phyloP scores from a whole-genome alignment of 2,888 invertebrate species.

The Lasioglossum leucozonium region DNA sequence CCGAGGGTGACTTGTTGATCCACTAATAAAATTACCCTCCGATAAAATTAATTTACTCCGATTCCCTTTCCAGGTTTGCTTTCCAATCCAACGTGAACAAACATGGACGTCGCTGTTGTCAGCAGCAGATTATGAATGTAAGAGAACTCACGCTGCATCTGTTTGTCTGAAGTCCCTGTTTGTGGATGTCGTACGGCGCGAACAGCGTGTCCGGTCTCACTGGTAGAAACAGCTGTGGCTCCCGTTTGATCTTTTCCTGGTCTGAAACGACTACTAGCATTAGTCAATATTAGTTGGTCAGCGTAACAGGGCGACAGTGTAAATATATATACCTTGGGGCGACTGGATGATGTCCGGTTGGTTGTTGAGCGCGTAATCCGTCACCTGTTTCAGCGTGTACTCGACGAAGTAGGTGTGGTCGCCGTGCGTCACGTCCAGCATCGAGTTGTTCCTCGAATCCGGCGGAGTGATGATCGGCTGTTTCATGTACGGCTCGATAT shows the following conservation, averaged over 20 bases:
- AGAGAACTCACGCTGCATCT: constrained; percentile 81
- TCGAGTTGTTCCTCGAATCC: constrained; percentile 86
- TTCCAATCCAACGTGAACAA: not conserved
- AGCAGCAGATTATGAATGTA: not conserved
- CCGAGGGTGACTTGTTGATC: no score
- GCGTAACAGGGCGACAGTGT: no score
- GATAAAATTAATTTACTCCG: no score
- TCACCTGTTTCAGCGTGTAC: constrained; percentile 90
- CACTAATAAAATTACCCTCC: not conserved
- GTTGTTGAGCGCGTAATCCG: constrained; percentile 83
- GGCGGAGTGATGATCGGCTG: constrained; percentile 84
- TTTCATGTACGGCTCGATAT: constrained; percentile 84
- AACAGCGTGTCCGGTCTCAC: constrained; percentile 84
- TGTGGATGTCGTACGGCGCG: constrained; percentile 83
- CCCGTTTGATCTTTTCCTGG: constrained; percentile 82
- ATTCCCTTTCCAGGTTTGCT: not conserved
- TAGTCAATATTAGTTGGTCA: not conserved
- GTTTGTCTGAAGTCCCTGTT: constrained; percentile 82
- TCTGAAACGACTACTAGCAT: constrained; percentile 67
- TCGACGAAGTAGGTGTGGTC: constrained; percentile 94
- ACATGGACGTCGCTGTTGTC: not conserved
- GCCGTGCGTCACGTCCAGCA: constrained; percentile 91
- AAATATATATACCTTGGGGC: constrained; percentile 85
- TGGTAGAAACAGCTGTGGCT: constrained; percentile 83
- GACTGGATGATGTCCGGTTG: constrained; percentile 93